Conservation (phyloP, 2,113 vertebrate species). For the Perognathus longimembris region DNA sequence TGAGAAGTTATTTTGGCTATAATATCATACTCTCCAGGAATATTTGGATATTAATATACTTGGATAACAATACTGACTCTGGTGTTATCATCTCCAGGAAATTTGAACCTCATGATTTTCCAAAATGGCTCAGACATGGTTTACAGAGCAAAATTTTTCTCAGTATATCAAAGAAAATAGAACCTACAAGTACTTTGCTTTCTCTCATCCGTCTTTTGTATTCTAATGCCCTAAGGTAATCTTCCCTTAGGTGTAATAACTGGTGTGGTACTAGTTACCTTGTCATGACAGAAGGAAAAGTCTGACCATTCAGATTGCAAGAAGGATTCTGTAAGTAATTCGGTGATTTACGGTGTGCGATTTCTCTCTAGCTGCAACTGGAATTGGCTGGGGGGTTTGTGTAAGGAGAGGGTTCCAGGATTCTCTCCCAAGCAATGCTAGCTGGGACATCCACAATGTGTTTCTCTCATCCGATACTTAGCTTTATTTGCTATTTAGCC, state of each 20-base stretch:
- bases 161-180: no score
- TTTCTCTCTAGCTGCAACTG: no score
- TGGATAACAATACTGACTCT: constrained; percentile 34
- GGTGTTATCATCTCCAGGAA: constrained; percentile 48
- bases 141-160: neutral
- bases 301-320: no score
- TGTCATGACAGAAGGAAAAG: no score
- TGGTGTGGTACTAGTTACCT: no score
- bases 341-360: no score
- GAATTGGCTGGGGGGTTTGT: no score
- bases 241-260: no score
- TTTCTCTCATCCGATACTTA: neutral
- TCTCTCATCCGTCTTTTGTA: constrained; percentile 54
- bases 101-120: constrained; percentile 56
- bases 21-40: constrained; percentile 48
- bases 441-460: no score
- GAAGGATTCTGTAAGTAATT: no score
- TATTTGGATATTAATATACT: constrained; percentile 13
- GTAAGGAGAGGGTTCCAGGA: no score
- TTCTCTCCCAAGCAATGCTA: no score
- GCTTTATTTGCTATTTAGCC: neutral
- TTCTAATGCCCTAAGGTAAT: constrained; percentile 20
- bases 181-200: constrained; percentile 38
- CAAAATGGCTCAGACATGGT: constrained; percentile 64
- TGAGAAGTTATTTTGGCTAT: constrained; percentile 70